phyloP scores from a whole-genome alignment of 2,797 vertebrate species.

The Eidolon dupreanum region DNA sequence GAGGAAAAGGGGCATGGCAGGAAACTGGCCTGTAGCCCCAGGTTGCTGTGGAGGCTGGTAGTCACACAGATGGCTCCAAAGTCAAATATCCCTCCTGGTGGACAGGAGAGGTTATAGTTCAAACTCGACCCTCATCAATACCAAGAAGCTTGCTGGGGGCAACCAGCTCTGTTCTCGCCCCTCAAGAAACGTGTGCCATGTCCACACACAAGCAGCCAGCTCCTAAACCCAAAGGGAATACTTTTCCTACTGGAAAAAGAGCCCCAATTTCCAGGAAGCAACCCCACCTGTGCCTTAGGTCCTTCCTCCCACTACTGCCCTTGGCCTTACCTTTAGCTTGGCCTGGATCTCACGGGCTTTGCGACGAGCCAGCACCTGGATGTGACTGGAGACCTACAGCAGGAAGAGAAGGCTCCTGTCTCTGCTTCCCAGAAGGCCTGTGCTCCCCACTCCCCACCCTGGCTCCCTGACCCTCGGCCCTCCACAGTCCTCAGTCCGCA shows the following conservation, averaged over 20 bases:
- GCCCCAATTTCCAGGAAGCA: not conserved
- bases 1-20: rapidly evolving
- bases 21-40: not conserved
- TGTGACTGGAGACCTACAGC: slow-evolving; percentile 96
- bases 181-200: too few relatives aligned
- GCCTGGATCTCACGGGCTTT: slow-evolving; percentile 99
- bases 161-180: too few relatives aligned
- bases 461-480: not conserved
- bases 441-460: not conserved
- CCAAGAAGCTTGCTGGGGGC: not conserved
- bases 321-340: slow-evolving; percentile 95
- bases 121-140: not conserved
- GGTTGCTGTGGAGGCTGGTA: not conserved
- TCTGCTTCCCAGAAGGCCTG: too few relatives aligned
- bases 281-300: not conserved
- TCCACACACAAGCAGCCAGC: not conserved
- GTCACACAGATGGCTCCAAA: not conserved
- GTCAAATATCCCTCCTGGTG: not conserved
- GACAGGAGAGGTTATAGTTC: not conserved
- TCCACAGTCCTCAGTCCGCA: not conserved
- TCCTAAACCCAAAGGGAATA: not conserved
- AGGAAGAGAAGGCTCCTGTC: slow-evolving; percentile 63
- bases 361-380: slow-evolving; percentile 96
- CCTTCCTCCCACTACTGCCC: not conserved
- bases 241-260: not conserved